These are phyloP conservation scores for Cavia porcellus DNA, from an alignment of 2,113 vertebrate species.

Conservation along the genomic window DNA sequence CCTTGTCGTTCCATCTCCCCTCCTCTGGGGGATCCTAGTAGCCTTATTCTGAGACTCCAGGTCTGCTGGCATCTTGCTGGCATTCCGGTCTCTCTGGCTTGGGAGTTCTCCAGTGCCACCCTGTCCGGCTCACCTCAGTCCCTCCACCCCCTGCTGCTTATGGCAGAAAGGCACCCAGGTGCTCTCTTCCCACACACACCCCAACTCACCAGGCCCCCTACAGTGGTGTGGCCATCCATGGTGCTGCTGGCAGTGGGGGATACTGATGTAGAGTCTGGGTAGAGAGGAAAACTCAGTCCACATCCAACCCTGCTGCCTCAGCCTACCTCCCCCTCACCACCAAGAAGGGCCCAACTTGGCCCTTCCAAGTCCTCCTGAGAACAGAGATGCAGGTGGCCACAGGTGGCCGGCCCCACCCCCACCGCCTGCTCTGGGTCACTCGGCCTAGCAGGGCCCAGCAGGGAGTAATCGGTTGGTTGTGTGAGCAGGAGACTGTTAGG, in stretches of 20 bases:
- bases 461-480: background rate
- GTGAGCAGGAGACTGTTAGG: background rate
- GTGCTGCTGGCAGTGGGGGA: rapidly evolving
- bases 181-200: background rate
- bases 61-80: background rate
- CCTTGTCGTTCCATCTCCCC: background rate
- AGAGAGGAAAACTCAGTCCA: background rate
- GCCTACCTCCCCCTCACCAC: background rate
- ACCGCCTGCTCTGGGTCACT: background rate
- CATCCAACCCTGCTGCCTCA: background rate
- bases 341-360: background rate
- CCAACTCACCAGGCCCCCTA: constrained; percentile 75
- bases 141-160: background rate
- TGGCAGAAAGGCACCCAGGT: background rate
- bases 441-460: background rate
- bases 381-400: background rate
- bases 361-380: background rate
- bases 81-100: background rate
- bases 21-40: background rate
- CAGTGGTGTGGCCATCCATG: background rate
- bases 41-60: background rate
- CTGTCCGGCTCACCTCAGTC: background rate
- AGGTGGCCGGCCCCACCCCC: background rate
- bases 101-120: background rate
- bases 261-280: rapidly evolving